Conservation (phyloP, 2,113 vertebrate genomes). For the Malurus elegans region DNA sequence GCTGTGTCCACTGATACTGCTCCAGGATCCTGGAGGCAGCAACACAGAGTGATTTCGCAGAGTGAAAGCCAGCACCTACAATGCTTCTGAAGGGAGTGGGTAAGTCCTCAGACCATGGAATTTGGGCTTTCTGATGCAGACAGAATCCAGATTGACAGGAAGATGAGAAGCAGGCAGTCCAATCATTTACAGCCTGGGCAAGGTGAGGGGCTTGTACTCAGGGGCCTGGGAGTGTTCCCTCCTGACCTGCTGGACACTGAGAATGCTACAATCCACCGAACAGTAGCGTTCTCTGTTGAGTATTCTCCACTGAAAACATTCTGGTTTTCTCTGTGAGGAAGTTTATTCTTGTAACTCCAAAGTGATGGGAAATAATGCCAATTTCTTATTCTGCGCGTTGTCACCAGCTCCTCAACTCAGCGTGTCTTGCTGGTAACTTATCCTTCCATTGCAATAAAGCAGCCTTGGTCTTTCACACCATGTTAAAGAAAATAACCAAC, state of each 20-base stretch:
- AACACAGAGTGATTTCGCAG: neutral
- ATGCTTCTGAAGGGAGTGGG: neutral
- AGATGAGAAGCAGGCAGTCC: neutral
- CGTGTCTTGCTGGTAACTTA: slow-evolving; percentile 31
- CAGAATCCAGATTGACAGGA: neutral
- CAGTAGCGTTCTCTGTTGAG: neutral
- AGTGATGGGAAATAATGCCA: neutral
- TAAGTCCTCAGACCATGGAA: neutral
- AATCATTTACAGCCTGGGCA: neutral
- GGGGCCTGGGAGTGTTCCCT: neutral
- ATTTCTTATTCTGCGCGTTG: neutral
- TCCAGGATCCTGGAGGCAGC: neutral
- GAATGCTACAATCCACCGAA: neutral
- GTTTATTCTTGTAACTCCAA: neutral
- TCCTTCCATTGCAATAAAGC: slow-evolving; percentile 4
- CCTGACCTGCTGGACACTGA: neutral
- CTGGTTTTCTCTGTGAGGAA: neutral
- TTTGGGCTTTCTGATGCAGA: neutral
- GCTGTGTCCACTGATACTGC: neutral
- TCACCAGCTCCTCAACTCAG: slow-evolving; percentile 34
- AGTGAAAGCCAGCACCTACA: neutral
- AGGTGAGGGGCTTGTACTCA: neutral
- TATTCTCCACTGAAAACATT: neutral
- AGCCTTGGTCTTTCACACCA: slow-evolving; percentile 32
- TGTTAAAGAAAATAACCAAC: slow-evolving; percentile 42